Base-by-base conservation (phyloP, 2,113 vertebrate species). In the Chaenocephalus aceratus region DNA sequence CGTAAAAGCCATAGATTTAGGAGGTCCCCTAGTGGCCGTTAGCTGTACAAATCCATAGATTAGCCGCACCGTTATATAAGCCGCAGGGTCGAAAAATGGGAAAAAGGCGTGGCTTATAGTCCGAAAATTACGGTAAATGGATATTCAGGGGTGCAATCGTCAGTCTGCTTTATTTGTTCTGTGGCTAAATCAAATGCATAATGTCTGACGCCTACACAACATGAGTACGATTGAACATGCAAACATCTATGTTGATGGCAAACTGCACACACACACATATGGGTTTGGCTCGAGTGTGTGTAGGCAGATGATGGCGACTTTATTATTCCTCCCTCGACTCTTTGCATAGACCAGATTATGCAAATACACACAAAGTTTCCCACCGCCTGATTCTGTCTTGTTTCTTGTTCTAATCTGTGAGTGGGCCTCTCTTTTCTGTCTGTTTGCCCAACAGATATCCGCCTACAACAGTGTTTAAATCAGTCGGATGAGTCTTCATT, bases 281-380 rank as follows among this genome's bases (percentile, higher is more conserved):
- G 49, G 52, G 57, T 79, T 83, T 80, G 76, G 82, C 83, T 83
- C 79, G 46, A 61, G 51, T 1, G 65, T 77, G 67, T 62, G 86
- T 70, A 83, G 84, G 88, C 65, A 88, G 79, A 90, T 80, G 87
- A 88, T 81, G 72, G 77, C 77, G 86, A 41, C 30, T 73, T 90
- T 88, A 88, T 92, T 91, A 90, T 92, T 90, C 79, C 64, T 88
- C 79, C 86, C 72, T 63, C 75, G 83, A 85, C 81, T 87, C 84
- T 85, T 66, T 90, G 82, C 81, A 89, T 79, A 89, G 82, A 86
- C 67, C 75, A 90, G 87, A 93, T 93, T 89, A 93, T 92, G 92
- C 87, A 93, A 91, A 92, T 88, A 67, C 51, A 67, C 71, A 83
- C 83, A 84, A 90, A 91, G 75, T 93, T 89, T 75, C 73, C 68